Evolutionary conservation across 2,888 invertebrate genomes (phyloP), one percentile per base, ranked within the genome.

Genomic region (Leucoptera coffeella): DNA sequence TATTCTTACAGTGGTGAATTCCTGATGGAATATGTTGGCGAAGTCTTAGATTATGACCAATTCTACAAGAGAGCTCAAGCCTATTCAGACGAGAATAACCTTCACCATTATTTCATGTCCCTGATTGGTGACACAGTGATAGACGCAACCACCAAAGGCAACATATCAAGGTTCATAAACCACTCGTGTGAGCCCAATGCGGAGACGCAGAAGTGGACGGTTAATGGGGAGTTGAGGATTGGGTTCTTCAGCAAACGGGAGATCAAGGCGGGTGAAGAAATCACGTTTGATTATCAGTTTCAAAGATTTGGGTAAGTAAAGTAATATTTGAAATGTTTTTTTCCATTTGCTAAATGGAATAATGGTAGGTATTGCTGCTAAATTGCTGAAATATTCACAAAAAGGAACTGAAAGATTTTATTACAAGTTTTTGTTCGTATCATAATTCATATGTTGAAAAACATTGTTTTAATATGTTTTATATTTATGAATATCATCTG

Each of bases 111-210:
- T 58, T 96, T 97, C 54, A 97, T 99, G 96, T 88, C 95, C 0
- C 64, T 97, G 23, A 85, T 92, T 47, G 85, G 30, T 14, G 31
- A 31, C 24, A 83, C 88, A 32, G 83, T 92, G 29, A 97, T 99
- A 32, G 99, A 99, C 64, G 99, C 99, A 2, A 97, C 97, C 0
- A 64, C 79, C 39, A 93, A 89, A 56, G 99, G 99, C 15, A 99
- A 96, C 51, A 82, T 91, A 31, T 96, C 97, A 0, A 74, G 99
- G 21, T 99, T 97, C 49, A 95, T 99, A 40, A 99, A 99, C 59
- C 99, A 99, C 53, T 95, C 95, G 23, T 99, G 99, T 52, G 94
- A 96, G 41, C 99, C 99, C 0, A 99, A 99, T 55, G 90, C 95
- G 3, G 94, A 94, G 62, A 97, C 97, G 0, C 96, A 99, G 60